phyloP scores from a whole-genome alignment of 2,797 vertebrate genomes.

The Galagoides demidoff region DNA sequence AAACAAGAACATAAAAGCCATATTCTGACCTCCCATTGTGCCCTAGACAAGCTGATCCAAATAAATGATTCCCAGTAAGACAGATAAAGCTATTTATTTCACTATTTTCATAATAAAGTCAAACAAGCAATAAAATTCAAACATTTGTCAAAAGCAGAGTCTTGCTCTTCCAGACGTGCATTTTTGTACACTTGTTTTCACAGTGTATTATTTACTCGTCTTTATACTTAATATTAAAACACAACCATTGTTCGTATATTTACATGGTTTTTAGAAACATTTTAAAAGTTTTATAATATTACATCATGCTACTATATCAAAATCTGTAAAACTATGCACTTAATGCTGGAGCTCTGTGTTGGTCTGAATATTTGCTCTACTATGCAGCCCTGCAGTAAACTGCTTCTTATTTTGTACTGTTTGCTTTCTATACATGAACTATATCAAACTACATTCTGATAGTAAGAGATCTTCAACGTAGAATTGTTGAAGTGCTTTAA shows the following conservation, averaged over 20 bases:
- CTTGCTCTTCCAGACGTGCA: neutral
- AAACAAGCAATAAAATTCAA: neutral
- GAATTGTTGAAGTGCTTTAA: neutral
- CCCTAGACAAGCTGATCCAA: accelerated
- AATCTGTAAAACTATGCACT: neutral
- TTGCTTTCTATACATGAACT: neutral
- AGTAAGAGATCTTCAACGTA: neutral
- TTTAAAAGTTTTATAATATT: neutral
- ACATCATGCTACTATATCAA: neutral
- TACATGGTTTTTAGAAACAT: neutral
- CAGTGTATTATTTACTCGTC: neutral
- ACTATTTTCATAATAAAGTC: neutral
- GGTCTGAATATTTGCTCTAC: neutral
- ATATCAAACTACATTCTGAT: neutral
- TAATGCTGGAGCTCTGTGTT: neutral
- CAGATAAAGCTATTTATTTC: neutral
- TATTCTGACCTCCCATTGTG: accelerated
- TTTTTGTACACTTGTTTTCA: neutral
- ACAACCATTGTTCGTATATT: neutral
- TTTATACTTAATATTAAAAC: neutral
- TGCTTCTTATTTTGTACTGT: neutral
- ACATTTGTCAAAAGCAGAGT: neutral
- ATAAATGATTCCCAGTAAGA: accelerated
- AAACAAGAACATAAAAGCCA: accelerated
- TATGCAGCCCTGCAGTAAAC: neutral